Percentiles rank a stretch among this genome's conserved stretches.
These are phyloP conservation scores for Isurus oxyrinchus DNA, from an alignment of 2,113 vertebrate species.

Conservation along the genomic window DNA sequence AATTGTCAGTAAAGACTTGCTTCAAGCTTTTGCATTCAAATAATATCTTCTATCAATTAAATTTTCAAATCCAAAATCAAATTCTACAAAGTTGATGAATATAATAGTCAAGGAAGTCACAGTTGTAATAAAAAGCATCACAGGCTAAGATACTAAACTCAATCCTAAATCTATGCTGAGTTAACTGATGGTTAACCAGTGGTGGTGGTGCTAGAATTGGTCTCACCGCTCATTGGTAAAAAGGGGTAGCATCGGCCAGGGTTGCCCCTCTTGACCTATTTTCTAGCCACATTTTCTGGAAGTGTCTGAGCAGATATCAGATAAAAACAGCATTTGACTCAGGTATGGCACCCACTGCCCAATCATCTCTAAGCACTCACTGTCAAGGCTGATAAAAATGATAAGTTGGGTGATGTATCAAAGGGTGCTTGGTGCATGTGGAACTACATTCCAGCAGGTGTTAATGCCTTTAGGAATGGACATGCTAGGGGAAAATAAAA, in stretches of 20 bases:
- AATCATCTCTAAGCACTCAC: neutral
- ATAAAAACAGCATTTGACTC: neutral
- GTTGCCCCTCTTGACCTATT: neutral
- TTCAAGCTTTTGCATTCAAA: neutral
- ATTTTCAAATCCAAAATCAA: neutral
- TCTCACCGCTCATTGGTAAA: neutral
- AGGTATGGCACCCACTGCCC: neutral
- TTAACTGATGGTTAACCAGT: neutral
- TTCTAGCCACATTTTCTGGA: neutral
- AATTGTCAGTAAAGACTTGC: neutral
- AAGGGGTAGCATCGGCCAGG: neutral
- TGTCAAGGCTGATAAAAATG: neutral
- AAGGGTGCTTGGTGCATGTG: neutral
- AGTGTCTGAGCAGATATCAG: neutral
- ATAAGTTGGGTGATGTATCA: neutral
- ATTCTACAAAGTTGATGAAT: neutral
- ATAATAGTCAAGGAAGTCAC: neutral
- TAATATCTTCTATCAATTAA: neutral
- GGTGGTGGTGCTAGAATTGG: neutral
- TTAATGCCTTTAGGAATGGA: neutral
- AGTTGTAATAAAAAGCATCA: neutral
- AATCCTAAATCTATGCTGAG: neutral
- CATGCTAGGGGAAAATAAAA: neutral
- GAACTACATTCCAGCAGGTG: neutral
- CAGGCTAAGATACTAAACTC: neutral